Conservation (phyloP, 2,797 vertebrate genomes). For the Eupleurogrammus muticus region DNA sequence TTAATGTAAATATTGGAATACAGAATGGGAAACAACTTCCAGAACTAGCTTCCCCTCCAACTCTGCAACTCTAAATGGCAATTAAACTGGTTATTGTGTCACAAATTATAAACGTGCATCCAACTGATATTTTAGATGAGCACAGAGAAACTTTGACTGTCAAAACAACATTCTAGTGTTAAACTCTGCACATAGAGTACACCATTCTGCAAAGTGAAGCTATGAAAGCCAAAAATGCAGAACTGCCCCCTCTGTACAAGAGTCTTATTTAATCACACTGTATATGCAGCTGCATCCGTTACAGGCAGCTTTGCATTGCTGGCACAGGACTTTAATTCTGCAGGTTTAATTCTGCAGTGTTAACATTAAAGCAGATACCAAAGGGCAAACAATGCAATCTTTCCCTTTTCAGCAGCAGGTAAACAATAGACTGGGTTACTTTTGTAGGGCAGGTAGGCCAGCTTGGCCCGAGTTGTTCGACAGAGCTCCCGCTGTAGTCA, state of each 20-base stretch:
- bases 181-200: too few species aligned
- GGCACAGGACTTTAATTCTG: constrained; percentile 51
- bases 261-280: constrained; percentile 8
- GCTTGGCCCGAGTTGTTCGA: constrained; percentile 58
- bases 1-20: too few species aligned
- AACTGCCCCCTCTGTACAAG: neutral
- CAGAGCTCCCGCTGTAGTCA: constrained; percentile 56
- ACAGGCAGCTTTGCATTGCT: constrained; percentile 27
- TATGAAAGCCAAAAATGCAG: constrained; percentile 8
- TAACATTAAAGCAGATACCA: constrained; percentile 53
- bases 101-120: too few species aligned
- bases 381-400: constrained; percentile 51
- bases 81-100: too few species aligned
- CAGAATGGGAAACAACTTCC: too few species aligned
- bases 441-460: constrained; percentile 73
- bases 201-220: too few species aligned
- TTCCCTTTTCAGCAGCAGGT: constrained; percentile 56
- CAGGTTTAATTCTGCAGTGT: constrained; percentile 60
- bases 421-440: constrained; percentile 63
- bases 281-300: constrained; percentile 6
- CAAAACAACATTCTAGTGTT: too few species aligned
- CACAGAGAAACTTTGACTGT: too few species aligned
- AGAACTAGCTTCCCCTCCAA: too few species aligned
- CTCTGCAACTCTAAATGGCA: too few species aligned
- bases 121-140: too few species aligned